phyloP scores from a whole-genome alignment of 92 coral and sea anemone species.

The Phymanthus crucifer region DNA sequence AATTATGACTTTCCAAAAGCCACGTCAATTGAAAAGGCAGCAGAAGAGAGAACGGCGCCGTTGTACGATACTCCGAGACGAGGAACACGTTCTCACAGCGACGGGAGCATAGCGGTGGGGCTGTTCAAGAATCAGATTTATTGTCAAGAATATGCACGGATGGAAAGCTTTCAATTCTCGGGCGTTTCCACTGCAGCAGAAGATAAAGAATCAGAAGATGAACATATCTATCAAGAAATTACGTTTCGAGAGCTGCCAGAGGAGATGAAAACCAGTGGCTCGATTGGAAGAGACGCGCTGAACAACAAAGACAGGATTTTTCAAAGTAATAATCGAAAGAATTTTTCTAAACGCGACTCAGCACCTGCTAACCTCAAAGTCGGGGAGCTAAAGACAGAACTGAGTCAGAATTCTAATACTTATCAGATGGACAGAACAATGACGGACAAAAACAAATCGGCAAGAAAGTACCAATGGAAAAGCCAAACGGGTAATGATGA shows the following conservation, averaged over 20 bases:
- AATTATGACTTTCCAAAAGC: slow-evolving; percentile 9
- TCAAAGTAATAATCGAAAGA: neutral
- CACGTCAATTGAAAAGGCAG: neutral
- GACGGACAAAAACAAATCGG: neutral
- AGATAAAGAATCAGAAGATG: neutral
- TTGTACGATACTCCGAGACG: slow-evolving; percentile 4
- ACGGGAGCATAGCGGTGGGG: neutral
- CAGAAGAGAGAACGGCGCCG: neutral
- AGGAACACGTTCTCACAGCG: neutral
- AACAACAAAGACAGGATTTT: neutral
- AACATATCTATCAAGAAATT: slow-evolving; percentile 31
- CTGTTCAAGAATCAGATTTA: neutral
- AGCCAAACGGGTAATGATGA: neutral
- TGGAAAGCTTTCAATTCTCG: neutral
- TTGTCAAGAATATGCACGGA: slow-evolving; percentile 2
- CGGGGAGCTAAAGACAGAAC: neutral
- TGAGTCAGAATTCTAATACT: neutral
- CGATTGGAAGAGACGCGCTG: neutral
- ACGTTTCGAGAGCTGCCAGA: slow-evolving; percentile 27
- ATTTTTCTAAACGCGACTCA: neutral
- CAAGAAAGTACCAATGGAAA: neutral
- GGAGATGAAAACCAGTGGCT: neutral
- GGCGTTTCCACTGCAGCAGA: neutral
- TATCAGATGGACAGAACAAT: neutral
- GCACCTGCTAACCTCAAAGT: neutral